Evolutionary conservation across 2,888 invertebrate species (phyloP), one percentile per base, ranked within the genome.

Genomic region (Hirtodrosophila confusa): DNA sequence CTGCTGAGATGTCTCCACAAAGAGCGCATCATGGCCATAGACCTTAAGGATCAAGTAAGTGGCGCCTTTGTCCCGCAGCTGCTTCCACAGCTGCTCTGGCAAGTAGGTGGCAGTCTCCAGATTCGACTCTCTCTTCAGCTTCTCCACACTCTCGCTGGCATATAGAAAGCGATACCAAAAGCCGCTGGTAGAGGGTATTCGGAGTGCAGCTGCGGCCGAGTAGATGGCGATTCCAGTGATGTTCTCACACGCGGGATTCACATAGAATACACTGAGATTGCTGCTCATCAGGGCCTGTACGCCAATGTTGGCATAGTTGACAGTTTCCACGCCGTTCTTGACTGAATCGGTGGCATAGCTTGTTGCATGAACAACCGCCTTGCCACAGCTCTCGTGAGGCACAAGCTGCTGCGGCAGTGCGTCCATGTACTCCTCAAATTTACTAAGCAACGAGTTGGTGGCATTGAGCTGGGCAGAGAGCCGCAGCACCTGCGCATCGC

Each of bases 361-460:
- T 1, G 58, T 24, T 0, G 66, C 27, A 9, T 47, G 35, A 0
- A 39, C n/a, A 0, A 58, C 41, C 4, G 41, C n/a, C n/a, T 65
- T 63, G 17, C 74, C 70, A 43, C 89, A 89, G 4, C 57, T 72
- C 3, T 50, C 56, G 0, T 29, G 17, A 0, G 82, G 66, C 11
- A 86, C 79, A 41, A 79, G 44, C 17, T 77, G 69, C 2, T 47
- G 55, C 0, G 86, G 65, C 23, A 90, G 29, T 3, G 92, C 90
- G 77, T 93, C 92, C 77, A 94, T 92, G 27, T 94, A 92, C 57
- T 91, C 90, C 73, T 93, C 94, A 11, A 94, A 91, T 0, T 93
- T 92, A 70, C 93, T 93, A 49, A 95, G 89, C 62, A 95, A 92
- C 0, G 92, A 91, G 84, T 95, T 95, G 3, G 95, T 94, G 6